These are phyloP conservation scores for Solenopsis fugax DNA, from an alignment of 1,140 invertebrate species.

Conservation along the genomic window DNA sequence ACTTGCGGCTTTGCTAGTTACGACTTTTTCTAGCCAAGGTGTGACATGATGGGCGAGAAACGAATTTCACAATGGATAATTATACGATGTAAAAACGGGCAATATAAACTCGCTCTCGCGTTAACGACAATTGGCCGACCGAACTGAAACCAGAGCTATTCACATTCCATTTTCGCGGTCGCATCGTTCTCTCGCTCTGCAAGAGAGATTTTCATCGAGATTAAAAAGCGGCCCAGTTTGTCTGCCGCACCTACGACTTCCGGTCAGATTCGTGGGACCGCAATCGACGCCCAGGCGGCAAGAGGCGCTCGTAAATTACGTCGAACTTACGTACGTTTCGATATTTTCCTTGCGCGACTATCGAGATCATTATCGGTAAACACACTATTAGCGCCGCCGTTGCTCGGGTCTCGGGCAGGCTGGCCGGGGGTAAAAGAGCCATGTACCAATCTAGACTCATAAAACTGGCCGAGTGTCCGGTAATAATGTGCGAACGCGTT, in stretches of 20 bases:
- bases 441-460: slow-evolving; percentile 80
- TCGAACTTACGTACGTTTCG: slow-evolving; percentile 29
- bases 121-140: slow-evolving; percentile 6
- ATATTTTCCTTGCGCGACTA: slow-evolving; percentile 36
- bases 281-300: not conserved
- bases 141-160: slow-evolving; percentile 8
- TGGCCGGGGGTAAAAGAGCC: slow-evolving; percentile 22
- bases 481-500: slow-evolving; percentile 83
- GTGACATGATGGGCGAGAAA: slow-evolving; percentile 34
- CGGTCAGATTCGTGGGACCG: slow-evolving; percentile 24
- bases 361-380: slow-evolving; percentile 73
- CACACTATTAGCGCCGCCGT: slow-evolving; percentile 68
- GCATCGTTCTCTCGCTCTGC: not conserved
- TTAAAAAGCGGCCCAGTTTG: slow-evolving; percentile 31
- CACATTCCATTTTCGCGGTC: slow-evolving; percentile 5
- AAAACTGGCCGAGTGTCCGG: slow-evolving; percentile 79
- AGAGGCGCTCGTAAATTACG: slow-evolving; percentile 61
- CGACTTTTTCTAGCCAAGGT: not conserved
- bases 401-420: slow-evolving; percentile 24
- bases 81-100: slow-evolving; percentile 4
- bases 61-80: slow-evolving; percentile 59
- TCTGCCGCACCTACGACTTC: slow-evolving; percentile 55
- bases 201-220: slow-evolving; percentile 7
- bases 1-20: not conserved
- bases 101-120: slow-evolving; percentile 28